Conservation (phyloP, 2,797 vertebrate genomes). For the Leucoraja ocellata region DNA sequence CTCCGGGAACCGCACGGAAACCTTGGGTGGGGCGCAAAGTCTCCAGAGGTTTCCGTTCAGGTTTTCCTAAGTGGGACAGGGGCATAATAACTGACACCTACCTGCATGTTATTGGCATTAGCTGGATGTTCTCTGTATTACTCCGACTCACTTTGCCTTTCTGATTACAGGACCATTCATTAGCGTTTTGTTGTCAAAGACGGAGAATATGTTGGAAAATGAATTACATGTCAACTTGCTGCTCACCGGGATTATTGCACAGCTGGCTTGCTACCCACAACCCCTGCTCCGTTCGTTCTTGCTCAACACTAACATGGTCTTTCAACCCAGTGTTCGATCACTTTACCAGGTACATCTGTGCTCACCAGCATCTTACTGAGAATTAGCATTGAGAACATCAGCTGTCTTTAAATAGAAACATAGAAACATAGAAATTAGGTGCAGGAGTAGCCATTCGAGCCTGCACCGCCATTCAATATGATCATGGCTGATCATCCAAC, state of each 20-base stretch:
- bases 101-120: background rate
- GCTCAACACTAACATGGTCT: constrained; percentile 94
- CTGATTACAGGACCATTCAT: constrained; percentile 77
- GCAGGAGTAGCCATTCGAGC: too few species aligned
- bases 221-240: constrained; percentile 86
- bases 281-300: constrained; percentile 90
- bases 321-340: constrained; percentile 89
- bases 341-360: constrained; percentile 78
- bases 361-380: background rate
- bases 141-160: background rate
- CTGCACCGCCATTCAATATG: too few species aligned
- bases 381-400: background rate
- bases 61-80: too few species aligned
- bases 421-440: too few species aligned
- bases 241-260: constrained; percentile 87
- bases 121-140: background rate
- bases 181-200: constrained; percentile 86
- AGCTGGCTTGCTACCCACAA: constrained; percentile 87
- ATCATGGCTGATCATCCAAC: too few species aligned
- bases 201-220: constrained; percentile 96
- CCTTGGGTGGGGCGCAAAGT: too few species aligned
- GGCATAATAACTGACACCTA: too few species aligned
- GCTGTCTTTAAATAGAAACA: too few species aligned
- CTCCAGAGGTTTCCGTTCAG: too few species aligned
- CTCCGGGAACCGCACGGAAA: too few species aligned